Conservation (phyloP, 64 coral and sea anemone species). For the Stichodactyla helianthus region DNA sequence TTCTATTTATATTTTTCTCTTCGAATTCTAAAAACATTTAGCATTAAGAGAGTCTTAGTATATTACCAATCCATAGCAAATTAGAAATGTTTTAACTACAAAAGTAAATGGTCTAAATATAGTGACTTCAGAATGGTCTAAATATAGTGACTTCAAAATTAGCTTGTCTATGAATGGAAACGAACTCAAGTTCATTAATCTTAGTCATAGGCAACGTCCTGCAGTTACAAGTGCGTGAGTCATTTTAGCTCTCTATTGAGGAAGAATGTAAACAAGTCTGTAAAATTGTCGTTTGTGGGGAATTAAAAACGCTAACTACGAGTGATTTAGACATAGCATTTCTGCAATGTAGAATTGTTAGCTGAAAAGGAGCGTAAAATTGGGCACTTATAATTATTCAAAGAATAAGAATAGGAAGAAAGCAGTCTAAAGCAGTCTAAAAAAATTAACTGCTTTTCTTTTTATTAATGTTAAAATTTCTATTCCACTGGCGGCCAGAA, state of each 20-base stretch:
- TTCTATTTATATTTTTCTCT: neutral
- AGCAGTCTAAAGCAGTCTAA: too few relatives aligned
- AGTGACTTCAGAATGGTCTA: neutral
- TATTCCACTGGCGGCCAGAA: too few relatives aligned
- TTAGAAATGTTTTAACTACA: too few relatives aligned
- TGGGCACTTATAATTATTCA: too few relatives aligned
- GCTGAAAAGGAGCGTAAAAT: too few relatives aligned
- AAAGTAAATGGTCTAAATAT: neutral
- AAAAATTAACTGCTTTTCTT: too few relatives aligned
- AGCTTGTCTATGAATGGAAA: neutral
- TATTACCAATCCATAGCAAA: too few relatives aligned
- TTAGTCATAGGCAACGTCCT: neutral
- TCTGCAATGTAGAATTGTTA: too few relatives aligned
- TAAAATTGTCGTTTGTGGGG: neutral
- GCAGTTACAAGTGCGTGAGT: neutral
- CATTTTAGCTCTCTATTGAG: neutral
- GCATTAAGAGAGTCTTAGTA: too few relatives aligned
- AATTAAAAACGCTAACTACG: neutral
- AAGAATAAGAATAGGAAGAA: too few relatives aligned
- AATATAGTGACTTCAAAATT: neutral
- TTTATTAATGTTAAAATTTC: too few relatives aligned
- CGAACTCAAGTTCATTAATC: neutral
- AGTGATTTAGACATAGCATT: neutral
- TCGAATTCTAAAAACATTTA: neutral
- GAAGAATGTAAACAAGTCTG: neutral